Percentiles rank a stretch among this genome's conserved stretches.
phyloP scores from a whole-genome alignment of 2,113 vertebrate species.

The Anguilla rostrata region DNA sequence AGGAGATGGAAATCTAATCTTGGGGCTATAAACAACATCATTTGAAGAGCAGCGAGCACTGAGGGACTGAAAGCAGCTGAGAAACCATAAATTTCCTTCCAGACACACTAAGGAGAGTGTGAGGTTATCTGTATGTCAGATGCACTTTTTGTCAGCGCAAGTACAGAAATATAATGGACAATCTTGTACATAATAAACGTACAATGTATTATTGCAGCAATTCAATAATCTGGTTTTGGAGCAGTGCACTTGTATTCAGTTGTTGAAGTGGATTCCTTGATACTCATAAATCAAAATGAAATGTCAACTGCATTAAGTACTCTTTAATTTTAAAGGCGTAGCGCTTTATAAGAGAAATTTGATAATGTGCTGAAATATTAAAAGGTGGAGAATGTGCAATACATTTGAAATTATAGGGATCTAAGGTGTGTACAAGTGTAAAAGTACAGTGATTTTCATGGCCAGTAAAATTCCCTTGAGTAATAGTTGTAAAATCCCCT shows the following conservation, averaged over 20 bases:
- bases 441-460: not conserved
- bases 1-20: constrained; percentile 46
- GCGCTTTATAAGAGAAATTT: not conserved
- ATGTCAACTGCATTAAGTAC: not conserved
- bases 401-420: not conserved
- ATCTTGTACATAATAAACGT: not conserved
- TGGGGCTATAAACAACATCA: constrained; percentile 42
- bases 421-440: not conserved
- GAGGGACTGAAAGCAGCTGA: constrained; percentile 20
- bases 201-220: not conserved
- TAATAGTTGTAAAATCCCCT: not conserved
- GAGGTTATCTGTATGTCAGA: not conserved
- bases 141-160: not conserved
- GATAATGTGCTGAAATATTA: not conserved
- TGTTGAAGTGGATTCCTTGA: not conserved
- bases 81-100: constrained; percentile 30
- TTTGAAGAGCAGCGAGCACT: constrained; percentile 27
- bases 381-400: not conserved
- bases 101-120: constrained; percentile 18
- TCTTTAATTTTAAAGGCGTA: not conserved
- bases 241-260: not conserved
- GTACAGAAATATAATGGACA: not conserved
- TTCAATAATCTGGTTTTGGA: not conserved
- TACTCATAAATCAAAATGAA: not conserved
- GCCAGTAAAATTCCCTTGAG: not conserved